phyloP scores from a whole-genome alignment of 2,888 invertebrate species.

The Drosophila imparisetae region DNA sequence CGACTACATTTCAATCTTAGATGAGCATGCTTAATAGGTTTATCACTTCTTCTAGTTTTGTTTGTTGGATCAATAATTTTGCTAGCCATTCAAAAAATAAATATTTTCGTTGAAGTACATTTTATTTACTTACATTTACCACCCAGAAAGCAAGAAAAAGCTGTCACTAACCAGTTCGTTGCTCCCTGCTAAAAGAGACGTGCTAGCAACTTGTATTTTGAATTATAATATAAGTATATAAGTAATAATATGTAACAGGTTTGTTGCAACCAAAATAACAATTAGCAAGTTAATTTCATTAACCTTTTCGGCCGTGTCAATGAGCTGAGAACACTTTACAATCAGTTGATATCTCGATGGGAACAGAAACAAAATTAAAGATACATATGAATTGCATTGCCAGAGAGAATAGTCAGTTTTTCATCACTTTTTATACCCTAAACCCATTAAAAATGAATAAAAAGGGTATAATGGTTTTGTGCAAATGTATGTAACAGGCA shows the following conservation, averaged over 20 bases:
- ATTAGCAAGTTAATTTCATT: conserved; percentile 49
- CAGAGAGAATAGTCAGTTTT: not conserved
- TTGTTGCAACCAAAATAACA: conserved; percentile 25
- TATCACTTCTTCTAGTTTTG: conserved; percentile 1
- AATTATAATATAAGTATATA: conserved; percentile 20
- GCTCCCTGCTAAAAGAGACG: conserved; percentile 28
- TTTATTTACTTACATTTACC: conserved; percentile 34
- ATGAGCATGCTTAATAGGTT: not conserved
- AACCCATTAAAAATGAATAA: too few relatives aligned
- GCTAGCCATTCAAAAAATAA: conserved; percentile 32
- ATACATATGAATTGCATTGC: conserved; percentile 5
- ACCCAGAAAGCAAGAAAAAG: conserved; percentile 23
- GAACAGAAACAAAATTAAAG: conserved; percentile 4
- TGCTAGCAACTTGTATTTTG: conserved; percentile 41
- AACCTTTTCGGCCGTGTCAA: conserved; percentile 53
- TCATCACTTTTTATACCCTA: not conserved
- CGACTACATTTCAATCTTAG: not conserved
- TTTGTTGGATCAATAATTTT: conserved; percentile 55
- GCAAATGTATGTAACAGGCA: too few relatives aligned
- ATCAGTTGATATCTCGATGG: conserved; percentile 32
- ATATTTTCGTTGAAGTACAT: conserved; percentile 14
- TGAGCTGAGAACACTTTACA: conserved; percentile 53
- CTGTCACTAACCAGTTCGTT: conserved; percentile 49
- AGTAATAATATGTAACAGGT: conserved; percentile 52
- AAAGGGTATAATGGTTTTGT: too few relatives aligned